phyloP scores from a whole-genome alignment of 2,113 vertebrate genomes.

The Rhegmatorhina hoffmannsi region DNA sequence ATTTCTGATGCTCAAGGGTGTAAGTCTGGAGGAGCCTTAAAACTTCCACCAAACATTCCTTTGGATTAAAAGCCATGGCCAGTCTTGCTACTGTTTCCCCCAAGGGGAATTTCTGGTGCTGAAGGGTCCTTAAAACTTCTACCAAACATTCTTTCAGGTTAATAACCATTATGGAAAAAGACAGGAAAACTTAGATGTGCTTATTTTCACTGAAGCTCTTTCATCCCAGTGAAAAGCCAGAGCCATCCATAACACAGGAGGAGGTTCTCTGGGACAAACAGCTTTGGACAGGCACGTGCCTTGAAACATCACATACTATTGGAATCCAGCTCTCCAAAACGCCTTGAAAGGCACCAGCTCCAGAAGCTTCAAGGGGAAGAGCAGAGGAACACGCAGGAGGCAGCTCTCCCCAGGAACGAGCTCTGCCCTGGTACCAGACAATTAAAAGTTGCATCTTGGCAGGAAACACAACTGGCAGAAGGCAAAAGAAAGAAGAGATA shows the following conservation, averaged over 20 bases:
- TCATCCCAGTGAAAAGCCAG: not conserved
- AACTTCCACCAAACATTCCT: not conserved
- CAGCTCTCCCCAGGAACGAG: not conserved
- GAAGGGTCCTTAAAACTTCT: not conserved
- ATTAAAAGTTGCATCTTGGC: constrained; percentile 23
- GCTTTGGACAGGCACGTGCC: not conserved
- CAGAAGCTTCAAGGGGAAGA: not conserved
- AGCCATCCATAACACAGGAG: not conserved
- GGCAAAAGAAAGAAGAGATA: not conserved
- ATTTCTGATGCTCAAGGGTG: not conserved
- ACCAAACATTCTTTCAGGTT: not conserved
- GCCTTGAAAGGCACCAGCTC: not conserved
- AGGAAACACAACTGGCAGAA: not conserved
- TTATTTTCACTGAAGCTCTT: not conserved
- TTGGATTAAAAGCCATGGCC: not conserved
- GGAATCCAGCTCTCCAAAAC: not conserved
- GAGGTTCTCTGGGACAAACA: not conserved
- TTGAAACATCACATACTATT: fast-evolving
- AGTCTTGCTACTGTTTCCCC: not conserved
- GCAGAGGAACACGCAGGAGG: not conserved
- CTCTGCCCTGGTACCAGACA: not conserved
- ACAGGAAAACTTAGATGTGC: not conserved
- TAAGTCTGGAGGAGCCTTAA: not conserved
- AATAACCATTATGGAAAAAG: not conserved
- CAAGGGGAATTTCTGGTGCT: not conserved